Base-by-base conservation (phyloP, 2,113 vertebrate genomes). In the Trachemys scripta region DNA sequence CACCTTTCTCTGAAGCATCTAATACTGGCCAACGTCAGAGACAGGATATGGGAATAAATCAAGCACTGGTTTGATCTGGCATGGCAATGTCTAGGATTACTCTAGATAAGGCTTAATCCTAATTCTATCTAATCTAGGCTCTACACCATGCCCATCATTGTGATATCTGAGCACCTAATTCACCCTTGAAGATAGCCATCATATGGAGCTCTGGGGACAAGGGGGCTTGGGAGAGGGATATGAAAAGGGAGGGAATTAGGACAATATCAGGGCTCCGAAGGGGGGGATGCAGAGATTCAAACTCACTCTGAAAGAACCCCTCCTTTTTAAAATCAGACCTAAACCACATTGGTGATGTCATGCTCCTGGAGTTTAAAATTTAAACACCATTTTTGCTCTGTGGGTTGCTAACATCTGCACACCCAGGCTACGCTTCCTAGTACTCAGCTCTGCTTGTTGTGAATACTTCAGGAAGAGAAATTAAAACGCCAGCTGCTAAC, bases 311-410 rank as follows among this genome's bases (percentile, higher is more conserved):
- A 90, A n/a, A 94, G 75, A 88, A 19, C 72, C 75, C 86, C 27
- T 31, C 81, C 62, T 83, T 83, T 95, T 96, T 83, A 75, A 91
- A 31, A 75, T 92, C 84, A n/a, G 49, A 24, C 72, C 49, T 90
- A 59, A 91, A 24, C 12, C 45, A 47, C 47, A 83, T 45, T 25
- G 45, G 72, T 50, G 65, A 75, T 75, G 11, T 72, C 45, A 56
- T 29, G 65, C 85, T 81, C 35, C 75, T 81, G n/a, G 81, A 90
- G 75, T 81, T 54, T 75, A 79, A 96, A 88, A 72, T 49, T 16
- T 27, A 78, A 45, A 47, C 25, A 16, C 42, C 25, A 27, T 45
- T 78, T 38, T 78, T 78, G 75, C 75, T 78, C 3, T 27, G 75
- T 25, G 22, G 75, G 42, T 45, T 29, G 24, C 24, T 47, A 78